phyloP scores from a whole-genome alignment of 2,888 invertebrate genomes.

The Timema podura region DNA sequence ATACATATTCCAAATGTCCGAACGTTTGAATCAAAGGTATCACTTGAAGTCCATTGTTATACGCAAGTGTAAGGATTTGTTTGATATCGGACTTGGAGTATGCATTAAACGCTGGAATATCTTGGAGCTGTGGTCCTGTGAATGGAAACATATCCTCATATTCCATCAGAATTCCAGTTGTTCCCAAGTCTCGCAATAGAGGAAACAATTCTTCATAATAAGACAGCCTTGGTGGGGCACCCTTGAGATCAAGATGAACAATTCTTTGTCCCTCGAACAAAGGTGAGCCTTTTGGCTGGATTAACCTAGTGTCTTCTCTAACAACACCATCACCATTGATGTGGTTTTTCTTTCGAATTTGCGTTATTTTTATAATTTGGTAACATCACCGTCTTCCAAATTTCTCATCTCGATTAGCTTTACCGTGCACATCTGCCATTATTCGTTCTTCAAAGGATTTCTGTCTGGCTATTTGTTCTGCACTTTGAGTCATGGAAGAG shows the following conservation, averaged over 20 bases:
- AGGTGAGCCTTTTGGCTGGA: slow-evolving; percentile 29
- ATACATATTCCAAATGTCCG: slow-evolving; percentile 76
- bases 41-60: slow-evolving; percentile 56
- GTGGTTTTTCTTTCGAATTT: slow-evolving; percentile 26
- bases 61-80: slow-evolving; percentile 53
- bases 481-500: slow-evolving; percentile 33
- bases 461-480: slow-evolving; percentile 33
- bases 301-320: slow-evolving; percentile 9
- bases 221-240: slow-evolving; percentile 67
- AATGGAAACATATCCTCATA: slow-evolving; percentile 90
- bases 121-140: slow-evolving; percentile 50
- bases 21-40: slow-evolving; percentile 84
- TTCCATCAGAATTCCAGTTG: slow-evolving; percentile 73
- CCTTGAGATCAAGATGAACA: slow-evolving; percentile 82
- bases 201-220: slow-evolving; percentile 61
- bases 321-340: slow-evolving; percentile 29
- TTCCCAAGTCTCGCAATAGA: slow-evolving; percentile 59
- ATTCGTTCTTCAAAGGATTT: slow-evolving; percentile 37
- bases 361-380: slow-evolving; percentile 13
- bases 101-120: slow-evolving; percentile 59
- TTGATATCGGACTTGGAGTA: slow-evolving; percentile 56
- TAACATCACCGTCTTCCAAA: slow-evolving; percentile 21
- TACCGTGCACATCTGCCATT: slow-evolving; percentile 32
- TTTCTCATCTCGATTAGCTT: slow-evolving; percentile 20
- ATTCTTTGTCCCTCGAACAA: slow-evolving; percentile 51